These are phyloP conservation scores for Himalopsyche anomala DNA, from an alignment of 2,888 invertebrate species.

Conservation along the genomic window DNA sequence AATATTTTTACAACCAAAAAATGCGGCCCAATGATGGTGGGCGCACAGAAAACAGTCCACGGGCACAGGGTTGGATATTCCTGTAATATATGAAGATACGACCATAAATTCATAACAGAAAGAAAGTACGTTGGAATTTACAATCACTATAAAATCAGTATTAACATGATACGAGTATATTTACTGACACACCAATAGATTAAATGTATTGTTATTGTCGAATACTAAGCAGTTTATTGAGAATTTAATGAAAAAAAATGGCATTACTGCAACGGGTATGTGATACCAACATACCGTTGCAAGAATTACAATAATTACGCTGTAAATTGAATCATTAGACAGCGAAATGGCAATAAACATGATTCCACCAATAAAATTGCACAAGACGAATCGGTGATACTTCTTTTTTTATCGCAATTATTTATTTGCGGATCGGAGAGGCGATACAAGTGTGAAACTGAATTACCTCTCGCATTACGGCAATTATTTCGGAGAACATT, in stretches of 20 bases:
- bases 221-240: not conserved
- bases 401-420: not conserved
- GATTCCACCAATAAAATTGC: conserved; percentile 6
- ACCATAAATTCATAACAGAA: no score
- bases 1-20: no score
- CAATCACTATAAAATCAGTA: no score
- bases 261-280: not conserved
- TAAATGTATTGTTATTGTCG: not conserved
- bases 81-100: no score
- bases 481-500: conserved; percentile 20
- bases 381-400: not conserved
- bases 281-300: not conserved
- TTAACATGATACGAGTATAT: not conserved
- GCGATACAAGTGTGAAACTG: not conserved
- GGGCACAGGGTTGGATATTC: no score
- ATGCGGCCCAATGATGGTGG: no score
- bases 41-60: no score
- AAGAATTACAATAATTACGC: not conserved
- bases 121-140: no score
- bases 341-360: conserved; percentile 5
- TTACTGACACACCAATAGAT: not conserved
- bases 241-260: not conserved
- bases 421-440: not conserved
- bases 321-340: not conserved
- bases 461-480: not conserved